Evolutionary conservation across 1,140 invertebrate genomes (phyloP), one percentile per base, ranked within the genome.

Genomic region (Ceratosolen fusciceps): DNA sequence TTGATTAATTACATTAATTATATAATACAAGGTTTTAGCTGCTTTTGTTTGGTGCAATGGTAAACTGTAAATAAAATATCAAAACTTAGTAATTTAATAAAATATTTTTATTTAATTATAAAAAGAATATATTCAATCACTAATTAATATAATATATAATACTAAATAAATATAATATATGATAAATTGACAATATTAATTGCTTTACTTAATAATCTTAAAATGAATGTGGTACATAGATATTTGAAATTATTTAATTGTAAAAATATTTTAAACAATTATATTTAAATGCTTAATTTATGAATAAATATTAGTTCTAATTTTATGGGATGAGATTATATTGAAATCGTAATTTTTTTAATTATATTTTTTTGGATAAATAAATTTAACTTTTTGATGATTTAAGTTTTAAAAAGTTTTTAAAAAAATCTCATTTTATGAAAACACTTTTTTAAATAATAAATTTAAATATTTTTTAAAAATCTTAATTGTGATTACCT

Each of bases 1-100:
- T 91, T 98, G 96, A 87, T 99, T 99, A 24, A 98, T 97, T 77
- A 98, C 89, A 88, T 98, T 94, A 47, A 97, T 95, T 19, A 97
- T 88, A 74, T 91, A 89, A 16, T 91, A 83, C 29, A 98, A 89
- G 74, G 92, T 92, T 65, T 90, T 84, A 0, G 94, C 94, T 14
- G 93, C 91, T 80, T 89, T 76, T 83, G 86, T 87, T 83, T 91
- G 87, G 77, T 87, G 84, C n/a, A 86, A 84, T 29, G 85, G 81
- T 75, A 88, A 70, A 81, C 90, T 75, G 83, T 79, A 67, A 82
- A 72, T 37, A 3, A 37, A 65, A 37, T 34, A 9, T 52, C 10
- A 52, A 16, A 52, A 52, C 43, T 47, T 16, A 9, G 7, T 16
- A 52, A 16, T 21, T 52, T 52, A 16, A 52, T 52, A 52, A 21